phyloP scores from a whole-genome alignment of 1,140 invertebrate species.

The Hyphantria cunea region DNA sequence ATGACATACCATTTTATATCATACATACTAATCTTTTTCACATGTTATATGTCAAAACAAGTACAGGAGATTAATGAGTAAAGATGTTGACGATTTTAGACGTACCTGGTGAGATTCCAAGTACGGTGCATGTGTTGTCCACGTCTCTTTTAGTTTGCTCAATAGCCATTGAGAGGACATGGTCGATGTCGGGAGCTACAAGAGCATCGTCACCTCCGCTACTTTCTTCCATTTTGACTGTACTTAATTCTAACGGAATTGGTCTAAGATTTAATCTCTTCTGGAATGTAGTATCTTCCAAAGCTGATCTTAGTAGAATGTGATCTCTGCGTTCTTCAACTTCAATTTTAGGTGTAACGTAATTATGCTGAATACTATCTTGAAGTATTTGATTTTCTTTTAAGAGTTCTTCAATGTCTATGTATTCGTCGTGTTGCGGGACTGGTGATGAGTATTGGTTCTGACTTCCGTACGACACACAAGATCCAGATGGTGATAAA shows the following conservation, averaged over 20 bases:
- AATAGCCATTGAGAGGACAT: constrained; percentile 91
- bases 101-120: constrained; percentile 94
- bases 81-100: constrained; percentile 27
- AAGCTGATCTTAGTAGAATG: constrained; percentile 89
- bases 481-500: constrained; percentile 84
- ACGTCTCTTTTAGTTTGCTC: constrained; percentile 93
- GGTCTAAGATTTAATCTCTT: constrained; percentile 90
- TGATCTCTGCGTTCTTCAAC: constrained; percentile 85
- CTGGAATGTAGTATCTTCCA: constrained; percentile 92
- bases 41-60: constrained; percentile 2
- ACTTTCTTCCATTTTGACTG: constrained; percentile 84
- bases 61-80: no score
- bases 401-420: constrained; percentile 79
- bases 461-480: constrained; percentile 74
- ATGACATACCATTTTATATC: constrained; percentile 31
- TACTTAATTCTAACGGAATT: constrained; percentile 81
- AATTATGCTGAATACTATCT: constrained; percentile 69
- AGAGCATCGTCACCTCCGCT: constrained; percentile 83
- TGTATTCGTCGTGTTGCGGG: constrained; percentile 80
- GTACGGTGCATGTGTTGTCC: constrained; percentile 90
- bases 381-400: constrained; percentile 81
- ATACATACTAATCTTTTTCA: constrained; percentile 22
- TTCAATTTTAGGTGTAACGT: constrained; percentile 75
- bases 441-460: constrained; percentile 81
- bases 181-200: constrained; percentile 89